Percentiles rank a stretch among this genome's conserved stretches.
phyloP scores from a whole-genome alignment of 53 echinoderm and acorn worm species.

The Paelopatides confundens region DNA sequence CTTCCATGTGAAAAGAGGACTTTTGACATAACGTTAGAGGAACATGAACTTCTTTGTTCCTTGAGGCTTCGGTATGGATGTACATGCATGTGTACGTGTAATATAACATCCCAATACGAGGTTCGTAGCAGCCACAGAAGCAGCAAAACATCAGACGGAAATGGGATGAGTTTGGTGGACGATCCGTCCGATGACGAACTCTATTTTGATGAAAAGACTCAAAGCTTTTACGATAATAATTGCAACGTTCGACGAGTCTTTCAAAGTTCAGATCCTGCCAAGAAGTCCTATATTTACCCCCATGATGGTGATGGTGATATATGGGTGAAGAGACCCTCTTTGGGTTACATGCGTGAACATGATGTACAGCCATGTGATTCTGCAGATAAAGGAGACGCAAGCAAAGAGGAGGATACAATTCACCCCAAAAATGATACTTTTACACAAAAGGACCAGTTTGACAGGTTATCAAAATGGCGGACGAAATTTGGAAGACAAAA shows the following conservation, averaged over 20 bases:
- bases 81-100: conserved; percentile 11
- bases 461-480: conserved; percentile 5
- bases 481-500: conserved; percentile 2
- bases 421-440: neutral
- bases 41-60: conserved; percentile 2
- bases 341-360: neutral
- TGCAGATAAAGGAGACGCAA: neutral
- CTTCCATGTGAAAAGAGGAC: neutral
- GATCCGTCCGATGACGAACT: neutral
- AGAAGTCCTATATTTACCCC: neutral
- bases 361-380: neutral
- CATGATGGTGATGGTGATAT: neutral
- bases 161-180: neutral
- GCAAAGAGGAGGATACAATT: neutral
- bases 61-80: conserved; percentile 13
- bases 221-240: neutral
- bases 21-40: neutral
- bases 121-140: neutral
- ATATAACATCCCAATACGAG: neutral
- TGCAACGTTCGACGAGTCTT: conserved; percentile 4
- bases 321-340: conserved; percentile 22
- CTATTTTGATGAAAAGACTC: neutral
- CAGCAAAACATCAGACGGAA: neutral
- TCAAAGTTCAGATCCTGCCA: conserved; percentile 30
- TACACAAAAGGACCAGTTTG: neutral